phyloP scores from a whole-genome alignment of 1,140 invertebrate genomes.

The Centruroides vittatus region DNA sequence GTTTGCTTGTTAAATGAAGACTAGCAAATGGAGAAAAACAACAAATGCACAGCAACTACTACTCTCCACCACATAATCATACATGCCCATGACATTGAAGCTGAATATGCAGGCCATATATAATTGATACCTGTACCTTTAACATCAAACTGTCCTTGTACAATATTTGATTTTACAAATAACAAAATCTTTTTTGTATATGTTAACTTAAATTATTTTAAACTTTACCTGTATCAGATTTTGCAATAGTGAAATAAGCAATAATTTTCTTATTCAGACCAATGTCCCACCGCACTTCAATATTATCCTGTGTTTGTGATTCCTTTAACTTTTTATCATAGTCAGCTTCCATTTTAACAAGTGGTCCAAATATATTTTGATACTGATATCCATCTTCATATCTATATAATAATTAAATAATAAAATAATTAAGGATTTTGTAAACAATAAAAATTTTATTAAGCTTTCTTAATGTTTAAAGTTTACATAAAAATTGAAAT shows the following conservation, averaged over 20 bases:
- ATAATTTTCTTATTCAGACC: conserved; percentile 97
- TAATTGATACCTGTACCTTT: no score
- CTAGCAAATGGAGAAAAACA: no score
- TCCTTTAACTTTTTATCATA: conserved; percentile 98
- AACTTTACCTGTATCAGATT: conserved; percentile 67
- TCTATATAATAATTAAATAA: conserved; percentile 25
- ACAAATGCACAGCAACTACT: no score
- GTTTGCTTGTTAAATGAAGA: no score
- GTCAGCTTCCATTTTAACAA: conserved; percentile 95
- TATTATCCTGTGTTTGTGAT: conserved; percentile 95
- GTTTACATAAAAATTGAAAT: no score
- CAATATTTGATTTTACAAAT: no score
- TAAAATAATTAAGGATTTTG: not conserved
- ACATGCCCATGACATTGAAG: no score
- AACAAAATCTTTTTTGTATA: not conserved
- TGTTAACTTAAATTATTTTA: conserved; percentile 1
- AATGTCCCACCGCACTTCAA: conserved; percentile 96
- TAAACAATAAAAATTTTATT: no score
- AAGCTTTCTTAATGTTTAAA: no score
- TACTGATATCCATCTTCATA: conserved; percentile 99
- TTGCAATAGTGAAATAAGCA: conserved; percentile 93
- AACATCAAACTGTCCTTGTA: no score
- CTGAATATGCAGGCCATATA: no score
- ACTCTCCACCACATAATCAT: no score
- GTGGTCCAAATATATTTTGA: conserved; percentile 93